phyloP scores from a whole-genome alignment of 2,888 invertebrate genomes.

The Ptychoptera albimana region DNA sequence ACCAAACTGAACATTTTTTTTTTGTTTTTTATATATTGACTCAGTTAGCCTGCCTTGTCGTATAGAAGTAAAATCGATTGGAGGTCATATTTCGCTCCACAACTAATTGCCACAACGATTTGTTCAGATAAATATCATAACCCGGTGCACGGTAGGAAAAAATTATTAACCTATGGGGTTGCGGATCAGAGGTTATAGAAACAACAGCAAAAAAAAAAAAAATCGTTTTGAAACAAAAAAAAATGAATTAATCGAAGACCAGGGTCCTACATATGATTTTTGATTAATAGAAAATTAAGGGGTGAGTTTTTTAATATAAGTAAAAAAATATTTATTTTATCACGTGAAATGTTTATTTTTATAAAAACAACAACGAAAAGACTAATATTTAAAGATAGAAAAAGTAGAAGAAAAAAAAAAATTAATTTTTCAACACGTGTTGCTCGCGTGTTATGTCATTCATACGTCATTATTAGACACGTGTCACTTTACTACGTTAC shows the following conservation, averaged over 20 bases:
- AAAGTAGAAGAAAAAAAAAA: constrained; percentile 10
- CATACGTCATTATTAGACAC: constrained; percentile 33
- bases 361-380: neutral
- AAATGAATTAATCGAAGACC: no score
- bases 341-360: neutral
- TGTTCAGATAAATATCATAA: constrained; percentile 7
- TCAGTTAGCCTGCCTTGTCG: no score
- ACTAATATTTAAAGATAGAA: neutral
- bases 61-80: no score
- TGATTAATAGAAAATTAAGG: no score
- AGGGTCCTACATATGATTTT: no score
- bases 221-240: no score
- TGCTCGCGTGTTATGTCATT: constrained; percentile 33
- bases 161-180: no score
- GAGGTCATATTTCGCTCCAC: constrained; percentile 3
- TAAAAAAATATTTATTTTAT: no score
- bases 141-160: neutral
- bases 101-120: constrained; percentile 10
- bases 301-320: no score
- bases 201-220: neutral
- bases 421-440: constrained; percentile 21
- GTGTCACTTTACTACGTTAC: constrained; percentile 17
- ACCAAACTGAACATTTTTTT: no score
- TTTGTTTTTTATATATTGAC: no score
- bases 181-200: neutral